Evolutionary conservation across 2,797 vertebrate species (phyloP).

Genomic region (Aplochiton taeniatus): DNA sequence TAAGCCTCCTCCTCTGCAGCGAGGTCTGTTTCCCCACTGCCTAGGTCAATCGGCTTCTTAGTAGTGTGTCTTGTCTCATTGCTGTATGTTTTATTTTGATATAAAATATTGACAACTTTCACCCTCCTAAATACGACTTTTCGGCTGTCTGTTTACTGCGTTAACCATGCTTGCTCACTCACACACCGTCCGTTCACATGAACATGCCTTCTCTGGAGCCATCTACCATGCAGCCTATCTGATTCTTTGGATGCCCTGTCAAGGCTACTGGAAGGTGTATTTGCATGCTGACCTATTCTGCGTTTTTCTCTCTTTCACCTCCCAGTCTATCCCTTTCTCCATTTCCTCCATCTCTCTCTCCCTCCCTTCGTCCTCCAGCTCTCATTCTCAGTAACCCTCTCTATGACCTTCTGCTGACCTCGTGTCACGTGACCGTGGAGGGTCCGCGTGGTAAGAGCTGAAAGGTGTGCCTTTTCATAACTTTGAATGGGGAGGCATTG

Average conservation of each 20-base stretch:
- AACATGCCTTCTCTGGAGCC: neutral
- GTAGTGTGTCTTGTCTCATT: too few relatives aligned
- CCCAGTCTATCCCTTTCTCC: constrained; percentile 36
- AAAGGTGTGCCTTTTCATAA: constrained; percentile 30
- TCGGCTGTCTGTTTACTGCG: neutral
- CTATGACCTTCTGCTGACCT: constrained; percentile 70
- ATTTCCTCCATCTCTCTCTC: constrained; percentile 23
- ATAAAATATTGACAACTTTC: neutral
- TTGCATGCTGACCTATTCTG: constrained; percentile 20
- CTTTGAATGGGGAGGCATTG: neutral
- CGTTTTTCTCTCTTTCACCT: constrained; percentile 29
- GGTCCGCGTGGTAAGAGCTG: constrained; percentile 65
- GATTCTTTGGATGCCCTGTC: neutral
- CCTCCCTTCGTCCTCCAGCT: constrained; percentile 33
- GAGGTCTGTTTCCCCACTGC: too few relatives aligned
- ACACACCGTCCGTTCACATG: too few relatives aligned
- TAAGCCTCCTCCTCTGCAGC: too few relatives aligned
- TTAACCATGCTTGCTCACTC: neutral
- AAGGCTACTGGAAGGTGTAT: neutral
- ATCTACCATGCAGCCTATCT: neutral
- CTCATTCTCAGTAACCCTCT: constrained; percentile 66
- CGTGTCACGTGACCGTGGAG: constrained; percentile 61
- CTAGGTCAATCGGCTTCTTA: too few relatives aligned
- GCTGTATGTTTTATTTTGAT: constrained; percentile 11
- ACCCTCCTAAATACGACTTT: neutral